phyloP scores from a whole-genome alignment of 2,797 vertebrate genomes.

The Ctenochaetus hawaiiensis region DNA sequence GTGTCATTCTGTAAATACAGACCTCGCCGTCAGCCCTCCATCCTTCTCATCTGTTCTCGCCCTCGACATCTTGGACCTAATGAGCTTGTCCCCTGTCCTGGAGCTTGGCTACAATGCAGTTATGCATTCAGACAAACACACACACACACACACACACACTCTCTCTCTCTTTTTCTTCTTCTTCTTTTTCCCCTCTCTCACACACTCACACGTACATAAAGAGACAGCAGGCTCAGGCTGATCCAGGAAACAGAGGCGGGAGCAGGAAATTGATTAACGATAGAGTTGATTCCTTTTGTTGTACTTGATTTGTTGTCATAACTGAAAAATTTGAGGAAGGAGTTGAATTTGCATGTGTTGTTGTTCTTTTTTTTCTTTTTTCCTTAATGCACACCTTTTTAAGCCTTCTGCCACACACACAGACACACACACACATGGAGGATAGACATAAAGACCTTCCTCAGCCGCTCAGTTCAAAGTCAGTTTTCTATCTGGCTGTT shows the following conservation, averaged over 20 bases:
- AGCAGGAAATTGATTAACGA: slow-evolving; percentile 70
- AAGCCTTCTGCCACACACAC: slow-evolving; percentile 59
- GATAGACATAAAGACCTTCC: slow-evolving; percentile 23
- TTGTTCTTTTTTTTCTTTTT: slow-evolving; percentile 23
- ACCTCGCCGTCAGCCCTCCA: slow-evolving; percentile 71
- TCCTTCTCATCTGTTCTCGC: slow-evolving; percentile 54
- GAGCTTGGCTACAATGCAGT: slow-evolving; percentile 81
- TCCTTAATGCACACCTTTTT: slow-evolving; percentile 57
- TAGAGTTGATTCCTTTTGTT: slow-evolving; percentile 72
- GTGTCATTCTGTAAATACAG: slow-evolving; percentile 94
- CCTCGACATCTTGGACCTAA: slow-evolving; percentile 65
- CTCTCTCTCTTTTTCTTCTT: no score
- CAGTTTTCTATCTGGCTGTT: slow-evolving; percentile 45
- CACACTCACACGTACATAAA: slow-evolving; percentile 22
- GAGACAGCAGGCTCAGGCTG: slow-evolving; percentile 49
- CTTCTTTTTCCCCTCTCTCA: background rate
- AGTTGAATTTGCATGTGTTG: slow-evolving; percentile 70
- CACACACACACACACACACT: slow-evolving; percentile 23
- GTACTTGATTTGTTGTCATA: slow-evolving; percentile 71
- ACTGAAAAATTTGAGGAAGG: slow-evolving; percentile 61
- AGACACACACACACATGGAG: slow-evolving; percentile 12
- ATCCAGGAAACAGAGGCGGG: slow-evolving; percentile 52
- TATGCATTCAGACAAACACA: slow-evolving; percentile 47
- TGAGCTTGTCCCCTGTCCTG: slow-evolving; percentile 63
- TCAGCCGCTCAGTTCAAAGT: slow-evolving; percentile 40